Conservation (phyloP, 2,797 vertebrate species). For the Mormyrops boulengeri region DNA sequence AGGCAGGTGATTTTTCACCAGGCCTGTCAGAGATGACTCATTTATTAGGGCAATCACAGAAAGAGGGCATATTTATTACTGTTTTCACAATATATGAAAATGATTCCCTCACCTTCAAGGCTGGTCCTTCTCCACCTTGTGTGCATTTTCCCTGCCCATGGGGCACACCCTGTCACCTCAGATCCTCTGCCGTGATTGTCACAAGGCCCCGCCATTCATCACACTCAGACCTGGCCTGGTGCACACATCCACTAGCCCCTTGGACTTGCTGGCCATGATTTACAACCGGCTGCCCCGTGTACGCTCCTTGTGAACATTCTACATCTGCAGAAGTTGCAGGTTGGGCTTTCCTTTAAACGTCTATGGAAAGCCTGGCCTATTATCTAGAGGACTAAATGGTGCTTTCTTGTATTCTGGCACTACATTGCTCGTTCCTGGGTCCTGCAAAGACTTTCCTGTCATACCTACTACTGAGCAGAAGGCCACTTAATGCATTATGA, state of each 20-base stretch:
- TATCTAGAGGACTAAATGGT: neutral
- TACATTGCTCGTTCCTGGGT: neutral
- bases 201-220: neutral
- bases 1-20: conserved; percentile 75
- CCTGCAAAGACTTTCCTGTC: neutral
- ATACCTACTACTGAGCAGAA: neutral
- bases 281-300: neutral
- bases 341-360: neutral
- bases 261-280: neutral
- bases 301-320: neutral
- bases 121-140: conserved; percentile 47
- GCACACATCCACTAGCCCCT: neutral
- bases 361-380: neutral
- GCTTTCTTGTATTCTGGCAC: neutral
- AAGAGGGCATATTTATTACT: conserved; percentile 72
- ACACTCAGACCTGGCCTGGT: neutral
- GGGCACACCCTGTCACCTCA: neutral
- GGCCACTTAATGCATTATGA: neutral
- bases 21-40: conserved; percentile 76
- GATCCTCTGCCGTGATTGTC: neutral
- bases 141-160: neutral
- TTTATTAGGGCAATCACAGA: conserved; percentile 78
- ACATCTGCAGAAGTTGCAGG: neutral
- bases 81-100: conserved; percentile 87
- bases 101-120: conserved; percentile 79